Evolutionary conservation across 1,140 invertebrate species (phyloP), one percentile per base, ranked within the genome.

Genomic region (Drosophila elegans): DNA sequence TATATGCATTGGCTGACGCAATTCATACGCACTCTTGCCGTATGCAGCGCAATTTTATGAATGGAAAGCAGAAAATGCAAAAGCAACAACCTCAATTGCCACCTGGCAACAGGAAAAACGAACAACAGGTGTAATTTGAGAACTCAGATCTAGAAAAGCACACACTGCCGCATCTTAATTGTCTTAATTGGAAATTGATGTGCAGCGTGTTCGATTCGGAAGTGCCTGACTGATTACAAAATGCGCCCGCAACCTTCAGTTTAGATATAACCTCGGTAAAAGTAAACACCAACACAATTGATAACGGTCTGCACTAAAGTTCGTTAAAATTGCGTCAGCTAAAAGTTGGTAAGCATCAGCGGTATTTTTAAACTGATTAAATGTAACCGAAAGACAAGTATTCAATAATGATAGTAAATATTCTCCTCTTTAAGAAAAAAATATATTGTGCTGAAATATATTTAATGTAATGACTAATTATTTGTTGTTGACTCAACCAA

Each of bases 21-120:
- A 86, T 55, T 83, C 63, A 21, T 59, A 69, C 71, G 63, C 63
- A 68, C 49, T 29, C 42, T 86, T 86, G 83, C 83, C 76, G 67
- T 76, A 84, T 83, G 83, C 63, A 76, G 69, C 83, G 49, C 59
- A 60, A 52, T 83, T 86, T 86, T 88, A 83, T 86, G 83, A 86
- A 86, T 86, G 82, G 83, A 79, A 88, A 83, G 83, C 74, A 48
- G 46, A 82, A 78, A 57, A 57, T 32, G 21, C 34, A 52, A 56
- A 48, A 62, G 21, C 62, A 49, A 46, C 53, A 49, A 42, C 41
- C 45, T 63, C 55, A 68, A 39, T 49, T 45, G 25, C 34, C 72
- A 67, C 53, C 44, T 49, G 46, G 61, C 63, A 68, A 74, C 60
- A 49, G 51, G 39, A 10, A 48, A 56, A 11, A 66, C 21, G 6